Base-by-base conservation (phyloP, 2,797 vertebrate genomes). In the Dendrocincla fuliginosa region DNA sequence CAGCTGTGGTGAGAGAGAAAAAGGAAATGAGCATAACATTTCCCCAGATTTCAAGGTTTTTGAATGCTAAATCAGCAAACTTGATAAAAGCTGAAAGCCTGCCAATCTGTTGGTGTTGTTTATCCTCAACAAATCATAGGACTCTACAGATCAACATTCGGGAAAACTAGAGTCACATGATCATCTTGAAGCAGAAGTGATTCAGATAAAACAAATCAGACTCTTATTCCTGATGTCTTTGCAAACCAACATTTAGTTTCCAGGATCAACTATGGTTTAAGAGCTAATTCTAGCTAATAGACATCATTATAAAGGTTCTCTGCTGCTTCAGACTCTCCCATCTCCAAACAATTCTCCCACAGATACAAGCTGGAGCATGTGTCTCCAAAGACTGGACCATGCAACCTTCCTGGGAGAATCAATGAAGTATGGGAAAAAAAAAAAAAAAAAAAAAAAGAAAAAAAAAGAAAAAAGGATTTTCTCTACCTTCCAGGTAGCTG, bases 241-340 rank as follows among this genome's bases (percentile, higher is more conserved):
- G 8, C 18, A 77, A 90, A 87, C 19, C 27, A 78, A 2, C 30
- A 30, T 19, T 22, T 32, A n/a, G 24, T 59, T 83, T 19, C 20
- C 16, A 49, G 42, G 18, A 79, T 60, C 32, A 73, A 0, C 22
- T 50, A 2, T 39, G 23, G 14, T 76, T 76, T 79, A 65, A 59
- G 42, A 74, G 28, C 23, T 46, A 12, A 2, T 63, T 74, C 46
- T 65, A 49, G 19, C 14, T 44, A 70, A 87, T 32, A 35, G 20
- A 65, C 5, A n/a, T 57, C 6, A 74, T 49, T 0, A 0, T 50
- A 57, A 59, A 71, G 0, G 5, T n/a, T 70, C 46, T 71, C 59
- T 85, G 17, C 30, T 67, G 20, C 39, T 63, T 91, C 32, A 57
- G 44, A 52, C 27, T 77, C 44, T 37, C 16, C 18, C 7, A 33